Evolutionary conservation across 2,113 vertebrate species (phyloP).

Genomic region (Henicopernis longicauda): DNA sequence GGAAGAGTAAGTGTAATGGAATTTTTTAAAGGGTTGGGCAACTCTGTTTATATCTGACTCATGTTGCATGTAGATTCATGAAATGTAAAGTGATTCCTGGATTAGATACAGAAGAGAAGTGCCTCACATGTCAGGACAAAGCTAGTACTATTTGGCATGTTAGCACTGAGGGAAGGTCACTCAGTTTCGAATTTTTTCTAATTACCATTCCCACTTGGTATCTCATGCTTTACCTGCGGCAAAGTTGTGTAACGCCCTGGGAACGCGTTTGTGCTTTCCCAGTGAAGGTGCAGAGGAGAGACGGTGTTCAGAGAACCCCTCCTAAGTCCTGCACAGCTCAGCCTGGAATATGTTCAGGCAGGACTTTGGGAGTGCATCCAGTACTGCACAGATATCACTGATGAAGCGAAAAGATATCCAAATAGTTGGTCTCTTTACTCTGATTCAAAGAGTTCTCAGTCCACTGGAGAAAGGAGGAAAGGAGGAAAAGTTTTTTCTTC

Average conservation of each 20-base stretch:
- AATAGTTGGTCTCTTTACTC: background rate
- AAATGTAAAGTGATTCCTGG: conserved; percentile 40
- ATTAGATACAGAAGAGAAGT: conserved; percentile 31
- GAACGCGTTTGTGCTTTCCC: conserved; percentile 6
- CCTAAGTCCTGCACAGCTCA: conserved; percentile 18
- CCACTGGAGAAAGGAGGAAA: background rate
- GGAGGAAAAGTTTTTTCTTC: background rate
- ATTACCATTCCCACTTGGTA: background rate
- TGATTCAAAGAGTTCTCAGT: background rate
- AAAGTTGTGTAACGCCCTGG: conserved; percentile 29
- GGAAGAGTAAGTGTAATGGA: conserved; percentile 48
- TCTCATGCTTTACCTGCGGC: conserved; percentile 27
- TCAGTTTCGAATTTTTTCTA: conserved; percentile 32
- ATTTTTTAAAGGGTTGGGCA: conserved; percentile 55
- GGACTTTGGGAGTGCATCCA: conserved; percentile 26
- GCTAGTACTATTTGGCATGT: conserved; percentile 19
- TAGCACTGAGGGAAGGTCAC: conserved; percentile 44
- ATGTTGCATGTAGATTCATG: conserved; percentile 49
- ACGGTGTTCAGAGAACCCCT: background rate
- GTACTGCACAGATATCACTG: background rate
- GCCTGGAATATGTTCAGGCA: conserved; percentile 41
- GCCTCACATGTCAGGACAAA: conserved; percentile 52
- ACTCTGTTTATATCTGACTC: conserved; percentile 59
- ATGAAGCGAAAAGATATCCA: background rate
- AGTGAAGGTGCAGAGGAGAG: background rate